A percentile compares a stretch with the other conserved stretches of the same genome.
phyloP scores from a whole-genome alignment of 2,888 invertebrate species.

The Peribatodes rhomboidaria region DNA sequence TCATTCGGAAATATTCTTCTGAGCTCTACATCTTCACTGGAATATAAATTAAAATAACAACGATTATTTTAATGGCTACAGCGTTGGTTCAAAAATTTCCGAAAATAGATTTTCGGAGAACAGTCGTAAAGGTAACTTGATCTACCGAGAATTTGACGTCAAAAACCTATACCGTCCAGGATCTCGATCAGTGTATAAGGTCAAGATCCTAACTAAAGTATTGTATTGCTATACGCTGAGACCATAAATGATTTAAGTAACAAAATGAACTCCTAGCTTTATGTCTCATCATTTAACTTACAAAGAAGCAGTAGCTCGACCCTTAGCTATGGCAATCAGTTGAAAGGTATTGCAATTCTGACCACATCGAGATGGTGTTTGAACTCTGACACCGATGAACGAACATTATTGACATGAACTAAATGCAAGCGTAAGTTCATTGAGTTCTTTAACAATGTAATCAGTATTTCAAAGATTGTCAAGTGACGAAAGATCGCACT shows the following conservation, averaged over 20 bases:
- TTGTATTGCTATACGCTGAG: too few relatives aligned
- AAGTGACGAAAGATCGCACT: neutral
- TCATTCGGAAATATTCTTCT: constrained; percentile 77
- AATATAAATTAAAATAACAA: too few relatives aligned
- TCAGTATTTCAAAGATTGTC: constrained; percentile 2
- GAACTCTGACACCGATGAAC: constrained; percentile 28
- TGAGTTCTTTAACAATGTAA: constrained; percentile 24
- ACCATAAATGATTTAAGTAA: neutral
- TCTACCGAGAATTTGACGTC: neutral
- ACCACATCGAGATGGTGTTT: constrained; percentile 21
- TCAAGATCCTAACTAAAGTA: too few relatives aligned
- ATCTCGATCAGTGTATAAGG: too few relatives aligned
- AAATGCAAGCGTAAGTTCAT: constrained; percentile 13
- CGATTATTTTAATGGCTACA: too few relatives aligned
- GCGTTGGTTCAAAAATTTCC: too few relatives aligned
- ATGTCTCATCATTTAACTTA: neutral
- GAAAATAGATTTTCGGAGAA: too few relatives aligned
- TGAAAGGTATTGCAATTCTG: constrained; percentile 14
- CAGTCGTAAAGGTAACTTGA: neutral
- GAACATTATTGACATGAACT: constrained; percentile 24
- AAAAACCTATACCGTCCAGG: too few relatives aligned
- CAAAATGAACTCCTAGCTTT: neutral
- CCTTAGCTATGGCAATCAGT: neutral
- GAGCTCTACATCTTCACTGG: constrained; percentile 78
- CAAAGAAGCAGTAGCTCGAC: neutral